Percentiles rank a stretch among this genome's conserved stretches.
These are phyloP conservation scores for Scotopteryx bipunctaria DNA, from an alignment of 2,888 invertebrate species.

Conservation along the genomic window DNA sequence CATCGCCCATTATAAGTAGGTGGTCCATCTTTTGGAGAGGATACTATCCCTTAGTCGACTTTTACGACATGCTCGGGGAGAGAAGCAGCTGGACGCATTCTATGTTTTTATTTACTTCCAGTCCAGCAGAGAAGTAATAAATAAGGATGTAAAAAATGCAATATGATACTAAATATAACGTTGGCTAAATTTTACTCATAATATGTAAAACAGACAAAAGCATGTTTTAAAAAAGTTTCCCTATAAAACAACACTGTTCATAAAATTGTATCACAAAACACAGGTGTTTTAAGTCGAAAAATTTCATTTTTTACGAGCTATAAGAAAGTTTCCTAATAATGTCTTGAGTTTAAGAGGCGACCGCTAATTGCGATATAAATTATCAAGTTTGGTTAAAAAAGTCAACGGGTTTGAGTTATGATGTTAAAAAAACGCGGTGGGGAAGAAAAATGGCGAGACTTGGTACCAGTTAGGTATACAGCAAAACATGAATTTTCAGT, in stretches of 20 bases:
- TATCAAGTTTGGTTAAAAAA: conserved; percentile 78
- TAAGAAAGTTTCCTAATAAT: conserved; percentile 81
- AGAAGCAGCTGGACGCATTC: too few relatives aligned
- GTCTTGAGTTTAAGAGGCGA: conserved; percentile 66
- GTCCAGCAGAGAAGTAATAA: too few relatives aligned
- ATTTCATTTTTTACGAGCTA: conserved; percentile 75
- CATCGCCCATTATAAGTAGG: too few relatives aligned
- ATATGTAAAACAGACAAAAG: too few relatives aligned
- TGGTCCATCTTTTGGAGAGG: too few relatives aligned
- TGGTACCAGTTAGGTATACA: not conserved
- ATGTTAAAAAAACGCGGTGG: conserved; percentile 48
- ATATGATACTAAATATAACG: too few relatives aligned
- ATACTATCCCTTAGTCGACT: too few relatives aligned
- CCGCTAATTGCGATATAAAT: conserved; percentile 82
- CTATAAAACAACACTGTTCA: conserved; percentile 41
- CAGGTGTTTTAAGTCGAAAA: conserved; percentile 63
- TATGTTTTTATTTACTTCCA: too few relatives aligned
- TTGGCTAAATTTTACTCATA: too few relatives aligned
- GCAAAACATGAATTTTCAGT: not conserved
- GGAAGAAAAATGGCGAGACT: conserved; percentile 24
- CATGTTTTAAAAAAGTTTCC: conserved; percentile 5
- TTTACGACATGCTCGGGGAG: too few relatives aligned
- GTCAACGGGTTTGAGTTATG: conserved; percentile 66
- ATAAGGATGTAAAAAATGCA: too few relatives aligned
- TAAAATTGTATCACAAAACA: conserved; percentile 36